phyloP scores from a whole-genome alignment of 2,797 vertebrate genomes.

The Anabacerthia variegaticeps region DNA sequence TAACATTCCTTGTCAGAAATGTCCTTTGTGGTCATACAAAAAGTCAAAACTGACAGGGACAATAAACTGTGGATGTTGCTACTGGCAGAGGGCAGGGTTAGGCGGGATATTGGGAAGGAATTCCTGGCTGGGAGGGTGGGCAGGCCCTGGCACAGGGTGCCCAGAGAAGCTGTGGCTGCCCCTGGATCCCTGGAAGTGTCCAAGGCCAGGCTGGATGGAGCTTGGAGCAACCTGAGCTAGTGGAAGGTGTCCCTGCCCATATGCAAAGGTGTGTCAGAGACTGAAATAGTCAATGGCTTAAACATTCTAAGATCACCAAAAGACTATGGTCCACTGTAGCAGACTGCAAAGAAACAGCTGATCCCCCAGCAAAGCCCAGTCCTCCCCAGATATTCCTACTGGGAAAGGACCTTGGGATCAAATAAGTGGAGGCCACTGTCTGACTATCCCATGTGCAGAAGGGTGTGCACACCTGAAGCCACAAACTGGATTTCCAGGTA shows the following conservation, averaged over 20 bases:
- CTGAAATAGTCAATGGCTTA: too few species aligned
- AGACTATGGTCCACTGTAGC: too few species aligned
- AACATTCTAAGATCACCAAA: too few species aligned
- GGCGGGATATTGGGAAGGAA: background rate
- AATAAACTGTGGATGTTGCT: background rate
- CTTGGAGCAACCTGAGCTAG: fast-evolving
- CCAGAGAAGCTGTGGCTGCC: background rate
- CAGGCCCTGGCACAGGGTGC: background rate
- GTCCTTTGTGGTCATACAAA: background rate
- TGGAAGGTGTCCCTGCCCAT: background rate
- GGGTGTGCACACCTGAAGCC: too few species aligned
- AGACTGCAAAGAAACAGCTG: too few species aligned
- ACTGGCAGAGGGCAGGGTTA: background rate
- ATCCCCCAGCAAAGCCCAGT: too few species aligned
- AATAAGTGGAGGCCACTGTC: too few species aligned
- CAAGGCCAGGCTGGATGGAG: fast-evolving
- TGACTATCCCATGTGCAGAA: too few species aligned
- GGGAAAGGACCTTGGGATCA: too few species aligned
- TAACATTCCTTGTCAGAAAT: background rate
- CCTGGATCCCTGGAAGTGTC: background rate
- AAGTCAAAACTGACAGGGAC: background rate
- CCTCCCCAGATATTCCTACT: too few species aligned
- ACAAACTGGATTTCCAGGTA: too few species aligned
- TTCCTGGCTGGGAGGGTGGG: fast-evolving
- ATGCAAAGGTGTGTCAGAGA: too few species aligned